Conservation (phyloP, 2,797 vertebrate species). For the Notolabrus celidotus region DNA sequence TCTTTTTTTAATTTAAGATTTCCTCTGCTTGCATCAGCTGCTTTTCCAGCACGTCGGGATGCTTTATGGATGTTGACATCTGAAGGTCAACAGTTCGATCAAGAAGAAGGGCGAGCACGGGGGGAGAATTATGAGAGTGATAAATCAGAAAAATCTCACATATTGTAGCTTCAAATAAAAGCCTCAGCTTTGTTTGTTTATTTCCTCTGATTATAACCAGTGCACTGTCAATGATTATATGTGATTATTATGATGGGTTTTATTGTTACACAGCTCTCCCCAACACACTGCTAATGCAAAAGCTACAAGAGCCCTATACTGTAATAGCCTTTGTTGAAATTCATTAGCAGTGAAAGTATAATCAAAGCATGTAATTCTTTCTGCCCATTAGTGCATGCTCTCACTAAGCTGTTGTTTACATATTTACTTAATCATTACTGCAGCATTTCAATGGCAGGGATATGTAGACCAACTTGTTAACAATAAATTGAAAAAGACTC, state of each 20-base stretch:
- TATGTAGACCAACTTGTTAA: constrained; percentile 56
- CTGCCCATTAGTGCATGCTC: constrained; percentile 47
- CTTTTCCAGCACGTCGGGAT: constrained; percentile 10
- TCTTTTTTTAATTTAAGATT: constrained; percentile 31
- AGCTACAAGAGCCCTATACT: constrained; percentile 12
- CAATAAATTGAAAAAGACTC: constrained; percentile 63
- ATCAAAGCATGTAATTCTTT: constrained; percentile 53
- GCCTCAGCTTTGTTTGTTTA: constrained; percentile 13
- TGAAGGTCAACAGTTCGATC: constrained; percentile 47
- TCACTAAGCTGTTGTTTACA: constrained; percentile 64
- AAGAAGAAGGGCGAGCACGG: background rate
- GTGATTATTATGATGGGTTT: constrained; percentile 13
- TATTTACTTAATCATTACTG: constrained; percentile 67
- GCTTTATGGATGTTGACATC: constrained; percentile 25
- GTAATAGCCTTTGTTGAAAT: constrained; percentile 33
- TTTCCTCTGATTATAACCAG: constrained; percentile 6
- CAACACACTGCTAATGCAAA: constrained; percentile 7
- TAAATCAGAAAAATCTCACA: constrained; percentile 1
- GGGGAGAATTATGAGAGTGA: background rate
- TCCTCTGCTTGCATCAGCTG: constrained; percentile 58
- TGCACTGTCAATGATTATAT: background rate
- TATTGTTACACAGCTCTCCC: background rate
- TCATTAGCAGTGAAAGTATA: constrained; percentile 39
- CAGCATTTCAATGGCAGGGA: constrained; percentile 57
- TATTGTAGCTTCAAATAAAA: background rate